Evolutionary conservation across 2,113 vertebrate species (phyloP).

Genomic region (Polypterus senegalus): DNA sequence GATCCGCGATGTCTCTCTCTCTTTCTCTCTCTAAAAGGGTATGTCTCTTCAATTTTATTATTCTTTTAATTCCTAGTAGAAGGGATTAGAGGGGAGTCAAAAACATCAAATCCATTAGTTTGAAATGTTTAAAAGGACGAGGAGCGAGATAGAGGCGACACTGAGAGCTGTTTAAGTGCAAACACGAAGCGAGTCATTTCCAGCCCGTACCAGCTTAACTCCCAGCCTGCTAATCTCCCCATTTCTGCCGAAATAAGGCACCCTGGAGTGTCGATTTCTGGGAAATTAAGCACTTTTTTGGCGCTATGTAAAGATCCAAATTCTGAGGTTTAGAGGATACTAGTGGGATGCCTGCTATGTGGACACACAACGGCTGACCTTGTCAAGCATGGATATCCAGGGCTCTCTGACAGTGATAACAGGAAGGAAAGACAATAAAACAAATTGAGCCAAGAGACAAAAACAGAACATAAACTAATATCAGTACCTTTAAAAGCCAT

Average conservation of each 20-base stretch:
- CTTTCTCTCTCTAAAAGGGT: constrained; percentile 31
- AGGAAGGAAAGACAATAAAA: too few species aligned
- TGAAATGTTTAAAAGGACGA: constrained; percentile 43
- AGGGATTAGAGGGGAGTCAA: constrained; percentile 41
- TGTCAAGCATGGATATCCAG: too few species aligned
- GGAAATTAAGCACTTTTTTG: neutral
- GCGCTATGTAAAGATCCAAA: too few species aligned
- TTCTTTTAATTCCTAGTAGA: constrained; percentile 41
- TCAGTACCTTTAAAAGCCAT: too few species aligned
- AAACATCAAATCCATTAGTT: constrained; percentile 45
- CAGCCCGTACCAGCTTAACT: constrained; percentile 56
- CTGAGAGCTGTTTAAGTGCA: constrained; percentile 30
- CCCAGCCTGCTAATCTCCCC: constrained; percentile 47
- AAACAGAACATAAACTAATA: too few species aligned
- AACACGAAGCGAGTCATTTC: neutral
- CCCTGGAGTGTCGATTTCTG: constrained; percentile 34
- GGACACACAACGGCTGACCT: too few species aligned
- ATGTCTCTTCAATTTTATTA: constrained; percentile 47
- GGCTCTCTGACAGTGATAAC: too few species aligned
- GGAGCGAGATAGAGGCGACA: constrained; percentile 14
- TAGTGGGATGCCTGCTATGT: too few species aligned
- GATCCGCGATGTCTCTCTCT: constrained; percentile 25
- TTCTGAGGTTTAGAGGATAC: too few species aligned
- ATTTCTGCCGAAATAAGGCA: constrained; percentile 45
- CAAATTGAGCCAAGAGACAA: too few species aligned